Evolutionary conservation across 1,140 invertebrate genomes (phyloP).

Genomic region (Ostrea denselamellosa): DNA sequence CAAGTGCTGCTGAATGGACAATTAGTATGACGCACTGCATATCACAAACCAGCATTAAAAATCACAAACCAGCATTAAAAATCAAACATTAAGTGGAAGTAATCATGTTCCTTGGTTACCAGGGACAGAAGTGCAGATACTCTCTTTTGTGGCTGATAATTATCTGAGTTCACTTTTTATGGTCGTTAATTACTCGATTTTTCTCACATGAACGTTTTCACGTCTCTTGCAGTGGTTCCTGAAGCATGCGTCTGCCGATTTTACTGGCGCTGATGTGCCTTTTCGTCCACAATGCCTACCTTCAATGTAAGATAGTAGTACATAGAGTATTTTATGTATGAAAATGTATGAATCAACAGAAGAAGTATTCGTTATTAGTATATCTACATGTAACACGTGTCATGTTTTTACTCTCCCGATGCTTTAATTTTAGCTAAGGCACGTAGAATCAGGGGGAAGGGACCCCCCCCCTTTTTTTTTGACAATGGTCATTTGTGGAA

Average conservation of each 20-base stretch:
- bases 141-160: slow-evolving; percentile 14
- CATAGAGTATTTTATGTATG: too few relatives aligned
- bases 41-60: slow-evolving; percentile 13
- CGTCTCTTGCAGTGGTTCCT: slow-evolving; percentile 3
- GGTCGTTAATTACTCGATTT: background rate
- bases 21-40: slow-evolving; percentile 15
- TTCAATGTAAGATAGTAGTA: slow-evolving; percentile 47
- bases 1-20: background rate
- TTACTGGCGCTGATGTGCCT: slow-evolving; percentile 42
- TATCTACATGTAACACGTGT: too few relatives aligned
- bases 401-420: too few relatives aligned
- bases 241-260: slow-evolving; percentile 51
- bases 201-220: background rate
- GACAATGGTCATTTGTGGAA: too few relatives aligned
- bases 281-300: slow-evolving; percentile 49
- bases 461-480: too few relatives aligned
- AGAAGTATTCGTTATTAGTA: too few relatives aligned
- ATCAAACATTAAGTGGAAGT: background rate
- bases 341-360: too few relatives aligned
- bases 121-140: background rate
- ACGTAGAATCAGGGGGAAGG: too few relatives aligned
- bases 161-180: slow-evolving; percentile 19
- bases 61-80: background rate
- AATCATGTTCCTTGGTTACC: background rate
- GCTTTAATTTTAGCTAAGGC: too few relatives aligned